These are phyloP conservation scores for Antheraea mylitta DNA, from an alignment of 1,140 invertebrate genomes.

Conservation along the genomic window DNA sequence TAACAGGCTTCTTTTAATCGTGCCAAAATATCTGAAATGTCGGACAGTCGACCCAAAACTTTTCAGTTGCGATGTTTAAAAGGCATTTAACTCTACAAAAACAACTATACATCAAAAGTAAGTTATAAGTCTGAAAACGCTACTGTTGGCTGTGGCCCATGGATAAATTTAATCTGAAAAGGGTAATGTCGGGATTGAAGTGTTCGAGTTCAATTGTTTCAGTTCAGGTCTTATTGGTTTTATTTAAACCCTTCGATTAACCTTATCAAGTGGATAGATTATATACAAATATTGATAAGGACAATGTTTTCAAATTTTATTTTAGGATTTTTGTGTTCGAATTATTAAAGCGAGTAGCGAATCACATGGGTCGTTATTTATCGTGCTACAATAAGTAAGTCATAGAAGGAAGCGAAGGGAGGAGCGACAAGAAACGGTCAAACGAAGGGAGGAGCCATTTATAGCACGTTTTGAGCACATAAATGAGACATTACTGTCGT, in stretches of 20 bases:
- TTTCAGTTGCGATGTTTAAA: slow-evolving; percentile 33
- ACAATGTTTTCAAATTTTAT: not conserved
- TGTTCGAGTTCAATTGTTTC: too few species aligned
- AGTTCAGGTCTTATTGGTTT: slow-evolving; percentile 20
- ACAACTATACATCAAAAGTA: slow-evolving; percentile 74
- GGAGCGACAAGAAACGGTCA: slow-evolving; percentile 58
- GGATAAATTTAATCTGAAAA: slow-evolving; percentile 54
- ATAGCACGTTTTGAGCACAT: slow-evolving; percentile 44
- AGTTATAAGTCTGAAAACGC: slow-evolving; percentile 66
- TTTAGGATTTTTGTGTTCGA: not conserved
- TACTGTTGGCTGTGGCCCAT: slow-evolving; percentile 29
- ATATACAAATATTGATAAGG: not conserved
- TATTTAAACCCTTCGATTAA: slow-evolving; percentile 1
- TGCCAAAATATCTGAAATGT: slow-evolving; percentile 30
- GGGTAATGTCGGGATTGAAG: slow-evolving; percentile 35
- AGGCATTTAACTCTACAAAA: slow-evolving; percentile 51
- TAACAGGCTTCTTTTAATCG: slow-evolving; percentile 30
- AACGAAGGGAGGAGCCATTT: slow-evolving; percentile 63
- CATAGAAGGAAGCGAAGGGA: slow-evolving; percentile 62
- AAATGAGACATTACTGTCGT: slow-evolving; percentile 51
- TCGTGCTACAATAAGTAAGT: slow-evolving; percentile 52
- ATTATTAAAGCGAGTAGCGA: slow-evolving; percentile 38
- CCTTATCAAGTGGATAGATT: not conserved
- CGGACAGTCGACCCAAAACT: slow-evolving; percentile 54
- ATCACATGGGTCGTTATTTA: slow-evolving; percentile 44